A percentile compares a stretch with the other conserved stretches of the same genome.
Evolutionary conservation across 2,113 vertebrate species (phyloP).

Genomic region (Upupa epops): DNA sequence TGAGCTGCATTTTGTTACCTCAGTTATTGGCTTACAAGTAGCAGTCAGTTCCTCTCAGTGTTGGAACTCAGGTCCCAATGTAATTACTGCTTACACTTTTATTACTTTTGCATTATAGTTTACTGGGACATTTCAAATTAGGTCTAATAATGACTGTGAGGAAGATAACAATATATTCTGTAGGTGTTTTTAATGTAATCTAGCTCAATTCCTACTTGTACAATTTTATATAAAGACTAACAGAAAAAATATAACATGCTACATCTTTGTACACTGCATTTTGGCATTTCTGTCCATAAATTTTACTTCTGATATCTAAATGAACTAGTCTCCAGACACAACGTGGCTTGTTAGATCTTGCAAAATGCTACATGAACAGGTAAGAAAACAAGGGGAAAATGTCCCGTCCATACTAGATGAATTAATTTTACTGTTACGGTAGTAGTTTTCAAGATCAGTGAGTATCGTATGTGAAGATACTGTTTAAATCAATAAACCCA

Average conservation of each 20-base stretch:
- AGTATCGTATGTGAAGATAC: background rate
- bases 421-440: background rate
- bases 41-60: background rate
- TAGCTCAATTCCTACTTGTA: background rate
- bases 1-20: background rate
- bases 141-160: background rate
- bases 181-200: background rate
- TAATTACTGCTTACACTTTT: background rate
- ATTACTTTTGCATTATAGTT: rapidly evolving
- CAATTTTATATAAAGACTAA: background rate
- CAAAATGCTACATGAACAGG: background rate
- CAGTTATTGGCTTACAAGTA: background rate
- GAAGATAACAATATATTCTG: background rate
- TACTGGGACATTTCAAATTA: background rate
- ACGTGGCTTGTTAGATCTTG: background rate
- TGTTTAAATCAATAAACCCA: background rate
- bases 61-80: background rate
- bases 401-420: background rate
- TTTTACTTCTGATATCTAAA: background rate
- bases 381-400: background rate
- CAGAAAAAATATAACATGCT: background rate
- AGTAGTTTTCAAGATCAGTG: background rate
- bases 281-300: background rate
- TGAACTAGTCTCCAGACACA: background rate
- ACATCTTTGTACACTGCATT: background rate